phyloP scores from a whole-genome alignment of 2,888 invertebrate genomes.

The Busseola fusca region DNA sequence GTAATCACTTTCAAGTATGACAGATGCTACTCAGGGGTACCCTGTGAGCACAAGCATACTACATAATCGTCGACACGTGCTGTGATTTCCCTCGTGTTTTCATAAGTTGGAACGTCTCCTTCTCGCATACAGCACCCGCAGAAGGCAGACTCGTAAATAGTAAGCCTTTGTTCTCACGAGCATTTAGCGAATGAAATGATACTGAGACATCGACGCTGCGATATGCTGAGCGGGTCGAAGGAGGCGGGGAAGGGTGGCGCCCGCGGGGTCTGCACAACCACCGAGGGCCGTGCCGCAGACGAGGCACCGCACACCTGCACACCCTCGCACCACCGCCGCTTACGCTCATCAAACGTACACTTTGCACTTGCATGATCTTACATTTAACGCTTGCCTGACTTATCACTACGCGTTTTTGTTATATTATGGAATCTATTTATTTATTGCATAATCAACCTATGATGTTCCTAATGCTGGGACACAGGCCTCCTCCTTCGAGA shows the following conservation, averaged over 20 bases:
- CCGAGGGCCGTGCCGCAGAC: conserved; percentile 80
- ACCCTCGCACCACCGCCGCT: conserved; percentile 76
- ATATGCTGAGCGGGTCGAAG: conserved; percentile 83
- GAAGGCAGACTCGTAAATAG: conserved; percentile 91
- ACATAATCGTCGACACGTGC: conserved; percentile 84
- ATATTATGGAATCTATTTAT: conserved; percentile 22
- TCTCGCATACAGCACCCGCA: conserved; percentile 95
- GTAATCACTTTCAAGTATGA: conserved; percentile 87
- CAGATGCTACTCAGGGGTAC: conserved; percentile 85
- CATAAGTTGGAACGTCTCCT: conserved; percentile 91
- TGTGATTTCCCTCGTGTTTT: conserved; percentile 84
- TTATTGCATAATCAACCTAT: conserved; percentile 1
- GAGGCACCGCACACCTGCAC: conserved; percentile 78
- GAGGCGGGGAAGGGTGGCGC: conserved; percentile 86
- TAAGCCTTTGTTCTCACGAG: conserved; percentile 90
- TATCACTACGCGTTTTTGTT: conserved; percentile 20
- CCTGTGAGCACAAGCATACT: conserved; percentile 85
- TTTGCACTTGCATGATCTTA: conserved; percentile 52
- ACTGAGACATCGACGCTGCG: conserved; percentile 85
- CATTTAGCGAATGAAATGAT: conserved; percentile 87
- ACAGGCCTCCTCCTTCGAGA: background rate
- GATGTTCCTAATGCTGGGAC: background rate
- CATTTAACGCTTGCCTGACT: conserved; percentile 60
- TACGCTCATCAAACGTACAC: conserved; percentile 62
- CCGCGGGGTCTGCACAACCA: conserved; percentile 76